Base-by-base conservation (phyloP, 2,113 vertebrate genomes). In the Chitala chitala region DNA sequence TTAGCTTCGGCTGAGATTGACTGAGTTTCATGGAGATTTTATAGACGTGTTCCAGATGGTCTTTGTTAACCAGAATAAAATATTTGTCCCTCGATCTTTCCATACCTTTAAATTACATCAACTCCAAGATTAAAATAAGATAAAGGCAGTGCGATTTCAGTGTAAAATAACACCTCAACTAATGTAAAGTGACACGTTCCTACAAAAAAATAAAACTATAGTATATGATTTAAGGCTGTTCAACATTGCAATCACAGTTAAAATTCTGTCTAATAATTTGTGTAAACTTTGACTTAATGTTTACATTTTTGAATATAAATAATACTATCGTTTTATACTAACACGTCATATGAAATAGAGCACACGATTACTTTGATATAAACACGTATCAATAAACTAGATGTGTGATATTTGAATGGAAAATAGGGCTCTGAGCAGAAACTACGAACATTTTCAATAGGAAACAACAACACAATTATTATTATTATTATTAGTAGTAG, bases 51-150 rank as follows among this genome's bases (percentile, higher is more conserved):
- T 77, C 85, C 88, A 91, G 80, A 86, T 89, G 87, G 83, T 79
- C 76, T 15, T 74, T 79, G 77, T 91, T 87, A 87, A 44, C 72
- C 77, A 77, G 75, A 84, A 78, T 84, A 80, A 87, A 90, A 89
- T 88, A 89, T 86, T 86, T 89, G 83, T 82, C 72, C 80, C 59
- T 75, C 8, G 46, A 56, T 78, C 76, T 77, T 56, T 56, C 64
- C n/a, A 65, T 63, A 51, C 75, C 66, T 74, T 77, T 59, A 69
- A 66, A 79, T 76, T 76, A n/a, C 40, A 61, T 68, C 75, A 64
- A 63, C 54, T 46, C 40, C 36, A 58, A 61, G 40, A 72, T 54
- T 72, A 56, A 77, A 75, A 71, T 69, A 72, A 72, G 3, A 79
- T 69, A 29, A 68, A 71, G 44, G 50, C 50, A 68, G 50, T 26